Conservation (phyloP, 1,140 invertebrate species). For the Neoseiulus cucumeris region DNA sequence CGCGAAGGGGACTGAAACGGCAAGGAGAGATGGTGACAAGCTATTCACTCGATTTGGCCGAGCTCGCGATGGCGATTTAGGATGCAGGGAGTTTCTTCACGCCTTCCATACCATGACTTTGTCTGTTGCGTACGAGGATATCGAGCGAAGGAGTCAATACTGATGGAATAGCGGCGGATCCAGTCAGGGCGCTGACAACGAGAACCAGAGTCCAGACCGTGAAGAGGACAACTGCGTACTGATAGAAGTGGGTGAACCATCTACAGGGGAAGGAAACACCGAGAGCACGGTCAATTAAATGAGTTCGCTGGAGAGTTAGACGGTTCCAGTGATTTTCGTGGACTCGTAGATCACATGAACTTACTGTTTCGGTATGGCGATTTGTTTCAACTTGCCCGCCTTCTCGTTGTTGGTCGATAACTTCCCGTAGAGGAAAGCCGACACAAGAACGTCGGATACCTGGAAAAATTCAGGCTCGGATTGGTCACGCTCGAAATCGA, state of each 20-base stretch:
- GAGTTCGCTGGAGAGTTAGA: too few species aligned
- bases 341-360: not conserved
- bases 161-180: not conserved
- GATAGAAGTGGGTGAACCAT: not conserved
- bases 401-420: not conserved
- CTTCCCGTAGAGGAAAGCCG: conserved; percentile 1
- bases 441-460: not conserved
- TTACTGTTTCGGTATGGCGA: not conserved
- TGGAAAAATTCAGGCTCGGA: not conserved
- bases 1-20: not conserved
- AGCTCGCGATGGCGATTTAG: too few species aligned
- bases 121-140: not conserved
- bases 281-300: too few species aligned
- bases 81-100: too few species aligned
- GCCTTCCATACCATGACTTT: not conserved
- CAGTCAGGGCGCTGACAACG: not conserved
- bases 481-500: too few species aligned
- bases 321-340: not conserved
- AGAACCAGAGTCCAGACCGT: not conserved
- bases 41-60: not conserved
- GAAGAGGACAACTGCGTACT: not conserved
- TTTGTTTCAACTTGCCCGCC: not conserved
- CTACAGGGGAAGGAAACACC: not conserved
- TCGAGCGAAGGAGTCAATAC: not conserved
- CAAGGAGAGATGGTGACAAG: not conserved